Base-by-base conservation (phyloP, 2,113 vertebrate genomes). In the Hepsetus odoe region DNA sequence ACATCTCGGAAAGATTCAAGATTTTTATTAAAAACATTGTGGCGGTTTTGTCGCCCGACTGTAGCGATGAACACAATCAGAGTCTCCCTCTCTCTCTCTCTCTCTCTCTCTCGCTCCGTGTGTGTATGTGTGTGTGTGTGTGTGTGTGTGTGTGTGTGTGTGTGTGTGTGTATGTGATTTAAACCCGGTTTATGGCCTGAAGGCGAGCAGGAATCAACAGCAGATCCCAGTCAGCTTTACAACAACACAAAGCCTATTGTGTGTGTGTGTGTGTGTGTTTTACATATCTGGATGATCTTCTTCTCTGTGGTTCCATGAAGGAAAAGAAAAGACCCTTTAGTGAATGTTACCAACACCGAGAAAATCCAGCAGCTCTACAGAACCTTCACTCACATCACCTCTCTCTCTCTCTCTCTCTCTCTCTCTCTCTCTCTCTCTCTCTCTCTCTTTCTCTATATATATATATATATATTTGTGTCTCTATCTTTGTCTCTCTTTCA, bases 201-300 rank as follows among this genome's bases (percentile, higher is more conserved):
- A 81, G 72, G 65, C 66, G 55, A 53, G 62, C 65, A 75, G 20
- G 35, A 76, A 66, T 66, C 59, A 76, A n/a, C n/a, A n/a, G n/a
- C n/a, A n/a, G n/a, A n/a, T n/a, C 22, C 33, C 74, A 26, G 18
- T 58, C 49, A 22, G n/a, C n/a, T n/a, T n/a, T n/a, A n/a, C n/a
- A n/a, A n/a, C 40, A 67, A 82, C 80, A 82, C 74, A 77, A 82
- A 77, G 76, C 49, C 80, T 77, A 68, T 77, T 82, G 80, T 64
- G 58, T 51, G 56, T 33, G 14, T 62, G 35, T 62, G 56, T 74
- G 56, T 55, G 30, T 51, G 33, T 33, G 32, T 38, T 83, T 82
- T 61, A 69, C 79, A 62, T 72, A 49, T 81, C 59, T 33, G 66
- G 80, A 82, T 68, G 55, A 38, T 82, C 78, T 77, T 65, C 71